Percentiles rank a stretch among this genome's conserved stretches.
phyloP scores from a whole-genome alignment of 2,888 invertebrate species.

The Pristionchus japonicus region DNA sequence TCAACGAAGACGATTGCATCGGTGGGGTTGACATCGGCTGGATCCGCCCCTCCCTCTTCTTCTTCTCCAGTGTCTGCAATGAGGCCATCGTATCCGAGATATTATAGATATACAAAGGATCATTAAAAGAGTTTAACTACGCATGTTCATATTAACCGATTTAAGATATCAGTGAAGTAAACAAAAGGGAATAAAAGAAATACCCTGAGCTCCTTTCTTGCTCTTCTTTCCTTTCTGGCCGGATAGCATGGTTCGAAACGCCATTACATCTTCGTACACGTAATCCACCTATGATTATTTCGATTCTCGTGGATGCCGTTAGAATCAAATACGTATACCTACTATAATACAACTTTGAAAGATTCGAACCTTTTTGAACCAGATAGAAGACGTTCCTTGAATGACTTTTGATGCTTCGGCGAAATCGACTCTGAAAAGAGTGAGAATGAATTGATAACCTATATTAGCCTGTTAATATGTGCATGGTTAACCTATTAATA shows the following conservation, averaged over 20 bases:
- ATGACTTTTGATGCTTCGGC: slow-evolving; percentile 35
- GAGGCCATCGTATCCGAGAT: no score
- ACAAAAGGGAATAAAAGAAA: neutral
- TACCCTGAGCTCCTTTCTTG: neutral
- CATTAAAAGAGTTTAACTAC: no score
- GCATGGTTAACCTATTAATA: no score
- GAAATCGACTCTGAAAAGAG: slow-evolving; percentile 41
- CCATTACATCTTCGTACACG: slow-evolving; percentile 34
- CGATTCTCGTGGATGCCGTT: neutral
- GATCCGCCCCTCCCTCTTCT: neutral
- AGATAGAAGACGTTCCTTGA: slow-evolving; percentile 32
- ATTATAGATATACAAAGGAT: no score
- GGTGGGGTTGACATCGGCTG: neutral
- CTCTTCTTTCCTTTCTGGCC: slow-evolving; percentile 20
- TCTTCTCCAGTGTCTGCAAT: neutral
- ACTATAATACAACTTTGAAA: no score
- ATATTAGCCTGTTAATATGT: no score
- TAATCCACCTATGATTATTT: neutral
- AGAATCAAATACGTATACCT: no score
- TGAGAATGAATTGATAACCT: no score
- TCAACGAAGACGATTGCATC: neutral
- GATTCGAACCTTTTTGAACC: neutral
- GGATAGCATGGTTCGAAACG: neutral
- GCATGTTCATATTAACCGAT: no score
- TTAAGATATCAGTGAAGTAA: neutral